Evolutionary conservation across 2,888 invertebrate species (phyloP).

Genomic region (Syritta pipiens): DNA sequence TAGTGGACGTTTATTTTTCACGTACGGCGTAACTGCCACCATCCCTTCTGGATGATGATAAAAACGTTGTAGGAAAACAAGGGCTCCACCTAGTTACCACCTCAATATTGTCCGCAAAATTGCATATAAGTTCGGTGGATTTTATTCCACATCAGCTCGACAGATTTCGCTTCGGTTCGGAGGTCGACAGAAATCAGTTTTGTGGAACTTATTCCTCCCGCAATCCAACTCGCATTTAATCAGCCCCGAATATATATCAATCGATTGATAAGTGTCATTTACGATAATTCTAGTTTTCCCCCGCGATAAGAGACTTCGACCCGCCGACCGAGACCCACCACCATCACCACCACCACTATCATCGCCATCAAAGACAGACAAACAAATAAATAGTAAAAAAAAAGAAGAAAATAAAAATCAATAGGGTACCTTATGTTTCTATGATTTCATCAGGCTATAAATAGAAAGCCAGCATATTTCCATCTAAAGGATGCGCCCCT

Average conservation of each 20-base stretch:
- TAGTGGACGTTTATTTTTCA: too few species aligned
- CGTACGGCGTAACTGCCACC: too few species aligned
- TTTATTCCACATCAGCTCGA: background rate
- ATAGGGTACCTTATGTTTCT: conserved; percentile 63
- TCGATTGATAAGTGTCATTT: conserved; percentile 56
- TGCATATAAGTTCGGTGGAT: background rate
- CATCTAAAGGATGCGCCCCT: conserved; percentile 11
- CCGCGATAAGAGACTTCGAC: conserved; percentile 26
- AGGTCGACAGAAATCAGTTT: background rate
- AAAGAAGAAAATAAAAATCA: conserved; percentile 53
- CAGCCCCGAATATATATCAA: conserved; percentile 21
- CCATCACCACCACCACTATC: background rate
- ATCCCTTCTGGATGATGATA: too few species aligned
- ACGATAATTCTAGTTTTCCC: conserved; percentile 45
- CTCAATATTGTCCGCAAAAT: background rate
- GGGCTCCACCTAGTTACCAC: too few species aligned
- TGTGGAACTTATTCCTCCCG: background rate
- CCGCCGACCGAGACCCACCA: background rate
- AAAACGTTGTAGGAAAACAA: too few species aligned
- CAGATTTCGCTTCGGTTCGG: background rate
- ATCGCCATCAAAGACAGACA: background rate
- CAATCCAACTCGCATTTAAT: background rate
- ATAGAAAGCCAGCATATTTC: conserved; percentile 50
- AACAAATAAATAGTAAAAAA: conserved; percentile 13
- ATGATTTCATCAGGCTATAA: conserved; percentile 64